Evolutionary conservation across 1,140 invertebrate species (phyloP), one percentile per base, ranked within the genome.

Genomic region (Bactericera cockerelli): DNA sequence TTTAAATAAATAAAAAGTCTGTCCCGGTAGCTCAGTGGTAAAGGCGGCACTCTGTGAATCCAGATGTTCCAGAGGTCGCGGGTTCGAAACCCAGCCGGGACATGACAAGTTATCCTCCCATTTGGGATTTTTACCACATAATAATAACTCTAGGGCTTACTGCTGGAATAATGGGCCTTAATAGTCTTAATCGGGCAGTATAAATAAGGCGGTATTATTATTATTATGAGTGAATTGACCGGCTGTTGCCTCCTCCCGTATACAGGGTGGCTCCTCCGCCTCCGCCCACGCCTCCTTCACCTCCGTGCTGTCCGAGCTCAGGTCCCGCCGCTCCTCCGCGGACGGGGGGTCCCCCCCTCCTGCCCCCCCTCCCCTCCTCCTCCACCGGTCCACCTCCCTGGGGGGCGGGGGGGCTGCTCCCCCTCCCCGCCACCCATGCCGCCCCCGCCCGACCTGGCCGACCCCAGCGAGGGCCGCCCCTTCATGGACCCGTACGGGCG

Each of bases 401-500:
- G 60, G 63, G 11, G 65, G 68, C 10, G 63, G 66, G 2, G 68
- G 58, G 26, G 64, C 60, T 10, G 22, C 66, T 64, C 63, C 63
- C 89, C 90, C 0, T 87, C 90, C 0, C 87, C 87, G 13, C 88
- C 90, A 0, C 86, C 86, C 0, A 84, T 89, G 80, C 86, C 87
- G 1, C 86, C 87, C 25, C 85, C 86, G 21, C 74, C 88, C 33
- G 83, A 89, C 65, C 77, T 77, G n/a, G 79, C 80, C 56, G 85
- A 87, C 69, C 82, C 85, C 0, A 84, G 81, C 1, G 84, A 87
- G 68, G 79, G 79, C 1, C 72, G 86, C 16, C 87, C 87, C 2
- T 93, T 92, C 67, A 75, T 92, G 26, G 89, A 93, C 70, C 89
- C 89, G 0, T 93, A 93, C 63, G 90, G 92, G 1, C 72, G 93